Conservation (phyloP, 1,140 invertebrate species). For the Archivesica marissinica region DNA sequence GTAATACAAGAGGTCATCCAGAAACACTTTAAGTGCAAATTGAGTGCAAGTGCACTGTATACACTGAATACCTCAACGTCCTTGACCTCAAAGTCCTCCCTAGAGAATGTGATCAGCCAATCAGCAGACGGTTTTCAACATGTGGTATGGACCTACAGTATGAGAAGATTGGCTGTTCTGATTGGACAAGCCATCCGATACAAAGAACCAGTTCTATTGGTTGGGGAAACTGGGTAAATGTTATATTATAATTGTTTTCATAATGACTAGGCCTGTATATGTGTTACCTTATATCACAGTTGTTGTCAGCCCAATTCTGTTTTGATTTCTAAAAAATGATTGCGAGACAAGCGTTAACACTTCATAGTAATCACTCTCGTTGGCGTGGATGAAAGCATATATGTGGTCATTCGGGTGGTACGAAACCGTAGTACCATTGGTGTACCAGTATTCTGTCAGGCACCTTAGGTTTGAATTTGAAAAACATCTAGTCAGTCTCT, state of each 20-base stretch:
- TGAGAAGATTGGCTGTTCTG: slow-evolving; percentile 96
- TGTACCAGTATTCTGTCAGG: no score
- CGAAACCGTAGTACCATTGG: no score
- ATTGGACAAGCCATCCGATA: slow-evolving; percentile 94
- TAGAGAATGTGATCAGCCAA: slow-evolving; percentile 87
- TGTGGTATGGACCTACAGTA: slow-evolving; percentile 96
- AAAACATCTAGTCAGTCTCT: no score
- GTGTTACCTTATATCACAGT: no score
- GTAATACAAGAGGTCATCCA: slow-evolving; percentile 91
- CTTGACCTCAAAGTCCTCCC: slow-evolving; percentile 89
- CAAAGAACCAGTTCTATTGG: slow-evolving; percentile 96
- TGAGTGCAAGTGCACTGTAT: slow-evolving; percentile 91
- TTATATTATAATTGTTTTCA: neutral
- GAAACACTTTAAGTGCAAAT: slow-evolving; percentile 92
- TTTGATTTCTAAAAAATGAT: no score
- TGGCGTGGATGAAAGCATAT: no score
- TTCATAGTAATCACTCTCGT: no score
- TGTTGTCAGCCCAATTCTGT: no score
- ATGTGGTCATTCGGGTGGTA: no score
- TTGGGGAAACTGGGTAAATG: slow-evolving; percentile 94
- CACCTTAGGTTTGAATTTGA: no score
- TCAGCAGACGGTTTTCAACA: slow-evolving; percentile 87
- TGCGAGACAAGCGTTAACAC: no score
- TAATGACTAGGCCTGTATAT: neutral
- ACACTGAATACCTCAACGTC: slow-evolving; percentile 90